Base-by-base conservation (phyloP, 1,140 invertebrate genomes). In the Pseudomyrmex sp. region DNA sequence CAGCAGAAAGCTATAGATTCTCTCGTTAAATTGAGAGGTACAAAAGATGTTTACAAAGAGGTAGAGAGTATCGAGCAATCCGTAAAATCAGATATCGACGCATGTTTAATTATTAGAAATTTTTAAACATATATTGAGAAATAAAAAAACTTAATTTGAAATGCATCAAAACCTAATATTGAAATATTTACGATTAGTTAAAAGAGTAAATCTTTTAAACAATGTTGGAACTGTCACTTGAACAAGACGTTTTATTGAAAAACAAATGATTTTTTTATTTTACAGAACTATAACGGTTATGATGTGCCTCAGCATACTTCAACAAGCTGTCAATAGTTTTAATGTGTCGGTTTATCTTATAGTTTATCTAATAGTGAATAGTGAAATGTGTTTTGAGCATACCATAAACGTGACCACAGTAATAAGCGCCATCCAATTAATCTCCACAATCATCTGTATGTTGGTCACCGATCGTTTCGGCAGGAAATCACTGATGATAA, bases 241-340 rank as follows among this genome's bases (percentile, higher is more conserved):
- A 26, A 26, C 26, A 26, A 26, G 26, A 26, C 26, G 26, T 26
- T 26, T 26, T 26, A 26, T 15, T 8, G n/a, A 52, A 1, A 56
- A 56, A 2, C 2, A 13, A 12, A n/a, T n/a, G n/a, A 52, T 18
- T 63, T 5, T 62, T 80, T 52, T 12, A 18, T 66, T 77, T 85
- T 48, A 1, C 70, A 90, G 85, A 15, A 96, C 95, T 9, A 91
- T 97, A 2, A 92, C 95, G 13, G 96, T 97, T 44, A 93, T 96
- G 23, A 82, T 96, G 56, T 95, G 95, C 13, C 94, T 97, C 79
- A 95, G 96, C 86, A 92, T 96, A 2, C 95, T 96, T 10, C 97
- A 98, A 90, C 96, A 97, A 89, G 95, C 97, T 66, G 96, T 95
- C 61, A 96, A 96, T 96, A n/a, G n/a, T 48, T 96, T 96, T 69